Base-by-base conservation (phyloP, 2,888 invertebrate species). In the Malthinus flaveolus region DNA sequence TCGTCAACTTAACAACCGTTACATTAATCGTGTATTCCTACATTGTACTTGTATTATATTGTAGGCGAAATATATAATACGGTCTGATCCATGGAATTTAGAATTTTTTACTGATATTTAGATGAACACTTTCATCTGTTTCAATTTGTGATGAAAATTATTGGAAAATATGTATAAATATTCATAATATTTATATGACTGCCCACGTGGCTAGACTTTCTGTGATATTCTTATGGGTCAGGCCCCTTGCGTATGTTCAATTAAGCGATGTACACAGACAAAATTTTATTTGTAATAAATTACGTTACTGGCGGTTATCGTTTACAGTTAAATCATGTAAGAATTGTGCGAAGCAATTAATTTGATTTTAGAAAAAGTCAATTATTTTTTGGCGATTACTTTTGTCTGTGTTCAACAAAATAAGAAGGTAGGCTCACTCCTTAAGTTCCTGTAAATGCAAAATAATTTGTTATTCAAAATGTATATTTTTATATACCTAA, bases 181-280 rank as follows among this genome's bases (percentile, higher is more conserved):
- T 65, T 70, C 69, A 68, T 69, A 68, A 71, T 71, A 73, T 70
- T 70, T 71, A 71, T 72, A 72, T 73, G 68, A 71, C 63, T 62
- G 72, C 71, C 72, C 65, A 67, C 68, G 63, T 68, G 73, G 71
- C 68, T 59, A 64, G 62, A 67, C 71, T 74, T 73, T 70, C 79
- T 79, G 79, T 79, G 79, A 79, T 79, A 79, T 79, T 79, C 79
- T 79, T 66, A 77, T 79, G 78, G 79, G 76, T 78, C 78, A 78
- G 78, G 78, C 77, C 76, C 70, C 68, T n/a, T 67, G 66, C 67
- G 44, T 55, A 65, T 63, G 56, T 64, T 61, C 59, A 62, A 62
- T 56, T 63, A 56, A 63, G 62, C 52, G 35, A 51, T 34, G 44
- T 37, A 55, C 61, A 54, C 61, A 61, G 61, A 53, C 57, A 61